Evolutionary conservation across 1,140 invertebrate species (phyloP).

Genomic region (Apis florea): DNA sequence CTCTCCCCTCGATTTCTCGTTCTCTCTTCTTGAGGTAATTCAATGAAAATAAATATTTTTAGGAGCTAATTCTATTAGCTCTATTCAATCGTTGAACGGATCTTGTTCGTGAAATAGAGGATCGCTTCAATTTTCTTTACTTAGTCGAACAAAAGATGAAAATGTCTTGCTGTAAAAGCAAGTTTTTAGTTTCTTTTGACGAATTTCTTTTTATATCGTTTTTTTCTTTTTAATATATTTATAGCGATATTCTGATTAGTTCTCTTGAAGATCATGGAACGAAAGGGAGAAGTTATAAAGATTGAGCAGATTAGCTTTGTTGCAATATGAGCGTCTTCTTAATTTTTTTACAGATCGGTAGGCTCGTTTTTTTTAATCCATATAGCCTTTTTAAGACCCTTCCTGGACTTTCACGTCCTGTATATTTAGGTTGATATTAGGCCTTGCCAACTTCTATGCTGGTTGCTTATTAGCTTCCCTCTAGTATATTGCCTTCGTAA

Average conservation of each 20-base stretch:
- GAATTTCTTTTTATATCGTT: no score
- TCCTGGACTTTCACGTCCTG: constrained; percentile 41
- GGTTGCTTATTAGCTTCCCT: constrained; percentile 68
- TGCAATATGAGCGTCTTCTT: constrained; percentile 45
- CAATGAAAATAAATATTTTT: constrained; percentile 28
- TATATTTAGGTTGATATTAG: constrained; percentile 71
- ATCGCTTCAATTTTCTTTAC: not conserved
- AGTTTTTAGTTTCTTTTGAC: no score
- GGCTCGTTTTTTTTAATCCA: constrained; percentile 62
- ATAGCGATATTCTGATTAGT: no score
- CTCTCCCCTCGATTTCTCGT: not conserved
- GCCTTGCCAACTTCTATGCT: constrained; percentile 52
- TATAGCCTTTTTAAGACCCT: constrained; percentile 49
- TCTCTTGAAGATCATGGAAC: not conserved
- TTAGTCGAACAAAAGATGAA: not conserved
- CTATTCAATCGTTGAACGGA: not conserved
- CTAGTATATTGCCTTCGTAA: constrained; percentile 62
- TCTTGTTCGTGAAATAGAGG: not conserved
- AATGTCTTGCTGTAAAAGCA: no score
- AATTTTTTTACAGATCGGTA: constrained; percentile 50
- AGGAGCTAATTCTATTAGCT: constrained; percentile 5
- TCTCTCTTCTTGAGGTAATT: not conserved
- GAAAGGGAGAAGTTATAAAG: not conserved
- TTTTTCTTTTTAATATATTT: no score
- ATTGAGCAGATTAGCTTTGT: constrained; percentile 21